These are phyloP conservation scores for Drosophila paulistorum DNA, from an alignment of 1,140 invertebrate genomes.

Conservation along the genomic window DNA sequence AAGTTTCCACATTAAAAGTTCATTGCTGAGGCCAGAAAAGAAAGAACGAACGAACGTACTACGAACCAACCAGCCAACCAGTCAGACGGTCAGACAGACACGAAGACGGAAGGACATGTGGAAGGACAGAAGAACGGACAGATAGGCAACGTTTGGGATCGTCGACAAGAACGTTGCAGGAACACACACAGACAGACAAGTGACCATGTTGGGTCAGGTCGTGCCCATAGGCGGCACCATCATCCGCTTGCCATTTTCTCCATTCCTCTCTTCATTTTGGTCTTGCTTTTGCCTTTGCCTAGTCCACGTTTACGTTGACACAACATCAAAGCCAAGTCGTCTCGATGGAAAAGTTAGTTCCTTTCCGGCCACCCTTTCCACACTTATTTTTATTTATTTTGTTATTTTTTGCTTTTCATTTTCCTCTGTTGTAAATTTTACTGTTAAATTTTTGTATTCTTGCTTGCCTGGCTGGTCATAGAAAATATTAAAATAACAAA, in stretches of 20 bases:
- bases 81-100: neutral
- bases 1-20: conserved; percentile 83
- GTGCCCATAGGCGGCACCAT: conserved; percentile 44
- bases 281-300: neutral
- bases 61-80: conserved; percentile 1
- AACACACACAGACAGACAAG: neutral
- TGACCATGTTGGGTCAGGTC: conserved; percentile 67
- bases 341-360: conserved; percentile 62
- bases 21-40: conserved; percentile 65
- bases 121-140: no score
- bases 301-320: conserved; percentile 27
- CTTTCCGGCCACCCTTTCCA: neutral
- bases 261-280: neutral
- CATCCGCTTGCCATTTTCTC: neutral
- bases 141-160: neutral
- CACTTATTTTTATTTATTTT: no score
- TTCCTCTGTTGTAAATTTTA: conserved; percentile 17
- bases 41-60: conserved; percentile 20
- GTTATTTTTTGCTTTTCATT: conserved; percentile 2
- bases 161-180: conserved; percentile 8
- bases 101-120: no score
- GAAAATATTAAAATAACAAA: neutral
- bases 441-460: conserved; percentile 7
- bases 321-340: conserved; percentile 76
- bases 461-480: neutral